Percentiles rank a stretch among this genome's conserved stretches.
These are phyloP conservation scores for Hirudinaria manillensis DNA, from an alignment of 2,888 invertebrate species.

Conservation along the genomic window DNA sequence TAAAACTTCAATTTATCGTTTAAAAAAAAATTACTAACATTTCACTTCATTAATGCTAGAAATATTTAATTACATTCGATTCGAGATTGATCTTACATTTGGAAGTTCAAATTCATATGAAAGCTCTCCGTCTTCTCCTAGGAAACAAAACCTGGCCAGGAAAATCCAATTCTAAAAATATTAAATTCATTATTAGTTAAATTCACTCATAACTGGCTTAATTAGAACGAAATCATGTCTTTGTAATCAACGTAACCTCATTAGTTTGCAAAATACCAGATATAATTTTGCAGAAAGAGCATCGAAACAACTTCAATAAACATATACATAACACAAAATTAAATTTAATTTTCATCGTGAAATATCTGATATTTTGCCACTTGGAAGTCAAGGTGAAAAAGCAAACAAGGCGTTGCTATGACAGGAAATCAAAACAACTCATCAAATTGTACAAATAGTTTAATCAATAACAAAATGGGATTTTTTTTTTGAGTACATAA, in stretches of 20 bases:
- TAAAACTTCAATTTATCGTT: not conserved
- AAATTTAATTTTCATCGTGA: not conserved
- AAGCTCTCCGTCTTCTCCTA: conserved; percentile 75
- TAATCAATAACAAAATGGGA: too few relatives aligned
- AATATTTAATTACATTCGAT: too few relatives aligned
- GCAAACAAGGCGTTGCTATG: too few relatives aligned
- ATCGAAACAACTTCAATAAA: not conserved
- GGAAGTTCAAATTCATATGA: conserved; percentile 66
- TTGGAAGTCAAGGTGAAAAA: too few relatives aligned
- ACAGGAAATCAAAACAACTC: too few relatives aligned
- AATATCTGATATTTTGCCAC: too few relatives aligned
- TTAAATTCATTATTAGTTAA: not conserved
- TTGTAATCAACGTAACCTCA: not conserved
- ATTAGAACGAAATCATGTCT: not conserved
- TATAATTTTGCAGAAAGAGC: not conserved
- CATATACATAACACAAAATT: not conserved
- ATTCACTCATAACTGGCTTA: not conserved
- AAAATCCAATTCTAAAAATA: conserved; percentile 64
- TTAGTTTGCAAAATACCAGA: conserved; percentile 10
- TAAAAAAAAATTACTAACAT: too few relatives aligned
- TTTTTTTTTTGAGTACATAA: too few relatives aligned
- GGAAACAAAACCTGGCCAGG: conserved; percentile 79
- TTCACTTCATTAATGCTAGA: too few relatives aligned
- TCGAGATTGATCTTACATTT: conserved; percentile 40
- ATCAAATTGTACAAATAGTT: too few relatives aligned